Base-by-base conservation (phyloP, 2,797 vertebrate species). In the Cichlasoma orientale region DNA sequence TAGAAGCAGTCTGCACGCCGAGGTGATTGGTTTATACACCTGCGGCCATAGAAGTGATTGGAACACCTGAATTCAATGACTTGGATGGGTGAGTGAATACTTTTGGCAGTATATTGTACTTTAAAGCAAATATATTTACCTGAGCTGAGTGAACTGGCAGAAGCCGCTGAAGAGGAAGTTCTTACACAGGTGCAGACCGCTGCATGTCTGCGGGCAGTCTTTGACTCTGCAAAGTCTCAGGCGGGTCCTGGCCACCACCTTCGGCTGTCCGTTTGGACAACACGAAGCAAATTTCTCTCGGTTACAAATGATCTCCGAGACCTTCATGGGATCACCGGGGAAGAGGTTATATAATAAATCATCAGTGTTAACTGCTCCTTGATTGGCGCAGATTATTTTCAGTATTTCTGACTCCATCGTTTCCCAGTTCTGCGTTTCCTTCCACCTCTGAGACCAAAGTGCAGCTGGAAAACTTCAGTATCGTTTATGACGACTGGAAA, bases 131-230 rank as follows among this genome's bases (percentile, higher is more conserved):
- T 0, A 59, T 2, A 0, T 54, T 78, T 78, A 80, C 87, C 85
- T 82, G 0, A 1, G 0, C 2, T 0, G 41, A 0, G 0, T 52
- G 78, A 80, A 94, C 0, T 4, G 33, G 41, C 95, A 96, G 13
- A 59, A 57, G 3, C 93, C 95, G 2, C 3, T 38, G 57, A 91
- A 41, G 1, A 96, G 82, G 74, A 87, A 61, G 21, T 78, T 81
- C 58, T 91, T 95, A 5, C 95, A 96, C 27, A 96, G 59, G 69
- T 96, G 95, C 1, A 96, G 77, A 0, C 14, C 21, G 1, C 1
- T 0, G 54, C 95, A 96, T 0, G 27, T 1, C 0, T 90, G 89
- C 1, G 1, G 1, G 3, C 95, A 96, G 7, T 29, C 55, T 2
- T 2, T 90, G 0, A 0, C 16, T 5, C 82, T 75, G 54, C 95